phyloP scores from a whole-genome alignment of 2,113 vertebrate genomes.

The Suricata suricatta region DNA sequence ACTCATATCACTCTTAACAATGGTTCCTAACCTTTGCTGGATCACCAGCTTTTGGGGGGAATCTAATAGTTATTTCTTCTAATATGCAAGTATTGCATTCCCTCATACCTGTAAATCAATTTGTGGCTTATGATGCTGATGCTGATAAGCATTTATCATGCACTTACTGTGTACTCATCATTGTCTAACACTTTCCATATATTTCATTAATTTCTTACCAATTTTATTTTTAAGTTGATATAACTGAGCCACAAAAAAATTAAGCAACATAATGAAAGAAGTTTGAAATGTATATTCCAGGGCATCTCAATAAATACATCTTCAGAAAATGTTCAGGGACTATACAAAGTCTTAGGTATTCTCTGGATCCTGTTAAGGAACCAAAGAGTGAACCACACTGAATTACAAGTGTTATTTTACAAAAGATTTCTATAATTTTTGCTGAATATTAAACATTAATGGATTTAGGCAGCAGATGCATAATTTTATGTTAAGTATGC shows the following conservation, averaged over 20 bases:
- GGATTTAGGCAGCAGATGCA: not conserved
- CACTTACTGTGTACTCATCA: not conserved
- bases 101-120: not conserved
- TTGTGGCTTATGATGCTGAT: not conserved
- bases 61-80: not conserved
- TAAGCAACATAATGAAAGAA: not conserved
- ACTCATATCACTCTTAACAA: not conserved
- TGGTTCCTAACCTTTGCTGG: not conserved
- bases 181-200: not conserved
- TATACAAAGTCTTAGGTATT: not conserved
- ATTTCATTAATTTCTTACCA: constrained; percentile 13
- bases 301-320: not conserved
- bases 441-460: not conserved
- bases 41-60: not conserved
- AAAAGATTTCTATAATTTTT: not conserved
- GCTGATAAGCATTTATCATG: not conserved
- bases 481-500: not conserved
- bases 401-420: not conserved
- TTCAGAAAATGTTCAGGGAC: not conserved
- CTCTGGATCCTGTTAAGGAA: not conserved
- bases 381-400: not conserved
- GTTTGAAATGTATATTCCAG: not conserved
- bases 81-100: not conserved
- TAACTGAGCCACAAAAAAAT: not conserved
- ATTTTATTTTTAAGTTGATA: not conserved